Percentiles rank a stretch among this genome's conserved stretches.
Evolutionary conservation across 2,888 invertebrate species (phyloP).

Genomic region (Dasypogon diadema): DNA sequence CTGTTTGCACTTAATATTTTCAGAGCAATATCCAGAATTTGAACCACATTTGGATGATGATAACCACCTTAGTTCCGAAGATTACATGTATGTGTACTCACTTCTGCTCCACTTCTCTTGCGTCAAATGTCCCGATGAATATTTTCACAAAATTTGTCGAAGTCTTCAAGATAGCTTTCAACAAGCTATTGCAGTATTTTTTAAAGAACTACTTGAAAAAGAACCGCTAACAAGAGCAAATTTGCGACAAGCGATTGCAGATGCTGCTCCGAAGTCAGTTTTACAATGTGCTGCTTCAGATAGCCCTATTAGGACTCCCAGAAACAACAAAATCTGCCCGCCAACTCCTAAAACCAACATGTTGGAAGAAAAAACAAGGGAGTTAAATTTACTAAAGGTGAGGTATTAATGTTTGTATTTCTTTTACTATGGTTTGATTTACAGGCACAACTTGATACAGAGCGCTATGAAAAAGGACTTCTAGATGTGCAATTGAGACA

Average conservation of each 20-base stretch:
- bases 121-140: slow-evolving; percentile 61
- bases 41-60: slow-evolving; percentile 60
- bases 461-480: slow-evolving; percentile 64
- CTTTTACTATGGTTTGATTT: slow-evolving; percentile 5
- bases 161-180: slow-evolving; percentile 62
- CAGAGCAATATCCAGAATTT: slow-evolving; percentile 64
- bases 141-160: slow-evolving; percentile 64
- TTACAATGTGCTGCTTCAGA: slow-evolving; percentile 10
- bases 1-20: neutral
- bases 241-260: slow-evolving; percentile 61
- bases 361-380: slow-evolving; percentile 63
- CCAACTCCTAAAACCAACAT: slow-evolving; percentile 63
- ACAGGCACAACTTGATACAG: slow-evolving; percentile 64
- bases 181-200: slow-evolving; percentile 62
- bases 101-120: slow-evolving; percentile 66
- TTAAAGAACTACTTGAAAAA: slow-evolving; percentile 60
- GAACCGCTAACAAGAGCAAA: slow-evolving; percentile 59
- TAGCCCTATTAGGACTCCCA: slow-evolving; percentile 60
- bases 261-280: slow-evolving; percentile 41
- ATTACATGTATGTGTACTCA: slow-evolving; percentile 65
- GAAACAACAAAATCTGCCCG: slow-evolving; percentile 59
- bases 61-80: slow-evolving; percentile 60
- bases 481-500: slow-evolving; percentile 64
- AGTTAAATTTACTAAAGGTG: slow-evolving; percentile 63
- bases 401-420: slow-evolving; percentile 7